Percentiles rank a stretch among this genome's conserved stretches.
These are phyloP conservation scores for Numida meleagris DNA, from an alignment of 2,113 vertebrate genomes.

Conservation along the genomic window DNA sequence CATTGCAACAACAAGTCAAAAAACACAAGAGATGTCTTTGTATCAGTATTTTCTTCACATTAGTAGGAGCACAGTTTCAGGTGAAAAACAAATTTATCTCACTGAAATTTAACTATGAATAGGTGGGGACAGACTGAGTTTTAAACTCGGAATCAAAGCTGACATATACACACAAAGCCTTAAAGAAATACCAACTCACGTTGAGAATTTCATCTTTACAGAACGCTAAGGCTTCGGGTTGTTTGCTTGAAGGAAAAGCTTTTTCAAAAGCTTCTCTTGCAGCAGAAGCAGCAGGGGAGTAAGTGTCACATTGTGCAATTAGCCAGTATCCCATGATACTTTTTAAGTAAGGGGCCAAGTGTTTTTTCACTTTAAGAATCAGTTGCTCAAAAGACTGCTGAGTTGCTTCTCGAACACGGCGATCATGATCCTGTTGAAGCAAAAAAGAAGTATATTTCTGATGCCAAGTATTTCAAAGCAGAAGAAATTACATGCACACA, in stretches of 20 bases:
- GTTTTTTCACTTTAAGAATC: constrained; percentile 93
- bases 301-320: constrained; percentile 94
- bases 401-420: constrained; percentile 94
- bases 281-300: constrained; percentile 91
- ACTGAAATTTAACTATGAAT: background rate
- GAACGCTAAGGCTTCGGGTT: constrained; percentile 92
- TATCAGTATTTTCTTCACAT: background rate
- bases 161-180: background rate
- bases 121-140: background rate
- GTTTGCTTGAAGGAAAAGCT: constrained; percentile 91
- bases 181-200: constrained; percentile 79
- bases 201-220: constrained; percentile 94
- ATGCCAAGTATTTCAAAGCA: background rate
- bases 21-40: background rate
- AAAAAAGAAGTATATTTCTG: background rate
- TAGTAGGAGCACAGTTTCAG: background rate
- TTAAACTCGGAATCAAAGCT: background rate
- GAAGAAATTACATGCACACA: background rate
- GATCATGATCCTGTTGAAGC: constrained; percentile 88
- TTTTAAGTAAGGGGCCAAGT: constrained; percentile 94
- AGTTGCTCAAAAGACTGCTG: constrained; percentile 95
- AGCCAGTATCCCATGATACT: constrained; percentile 98
- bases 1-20: background rate
- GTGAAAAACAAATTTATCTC: background rate
- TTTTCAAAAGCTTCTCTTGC: constrained; percentile 91